A percentile compares a stretch with the other conserved stretches of the same genome.
Evolutionary conservation across 2,888 invertebrate genomes (phyloP).

Genomic region (Sinhomidia bicolor): DNA sequence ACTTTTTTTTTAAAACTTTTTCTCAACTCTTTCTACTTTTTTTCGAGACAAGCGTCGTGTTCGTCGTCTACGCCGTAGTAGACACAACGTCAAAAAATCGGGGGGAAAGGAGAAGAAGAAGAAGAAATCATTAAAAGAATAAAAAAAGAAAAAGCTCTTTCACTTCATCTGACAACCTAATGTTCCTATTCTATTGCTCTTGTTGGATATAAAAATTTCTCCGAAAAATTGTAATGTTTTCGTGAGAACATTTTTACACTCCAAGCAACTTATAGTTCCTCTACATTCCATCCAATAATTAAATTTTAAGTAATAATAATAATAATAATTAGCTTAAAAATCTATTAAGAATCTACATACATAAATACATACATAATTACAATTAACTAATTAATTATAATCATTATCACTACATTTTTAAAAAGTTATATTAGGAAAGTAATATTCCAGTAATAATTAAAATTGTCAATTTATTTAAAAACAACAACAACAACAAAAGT

Average conservation of each 20-base stretch:
- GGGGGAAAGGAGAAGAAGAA: slow-evolving; percentile 54
- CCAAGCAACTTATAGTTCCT: slow-evolving; percentile 71
- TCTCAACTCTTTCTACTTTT: slow-evolving; percentile 23
- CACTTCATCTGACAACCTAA: slow-evolving; percentile 71
- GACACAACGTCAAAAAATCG: slow-evolving; percentile 30
- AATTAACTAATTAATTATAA: slow-evolving; percentile 16
- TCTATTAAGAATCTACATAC: too few relatives aligned
- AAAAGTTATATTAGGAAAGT: not conserved
- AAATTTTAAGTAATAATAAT: slow-evolving; percentile 32
- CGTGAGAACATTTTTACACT: slow-evolving; percentile 55
- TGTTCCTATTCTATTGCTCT: slow-evolving; percentile 71
- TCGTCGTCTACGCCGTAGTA: slow-evolving; percentile 6
- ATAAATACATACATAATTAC: slow-evolving; percentile 18
- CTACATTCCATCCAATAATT: slow-evolving; percentile 71
- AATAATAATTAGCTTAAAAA: slow-evolving; percentile 33
- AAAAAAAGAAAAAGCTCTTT: slow-evolving; percentile 65
- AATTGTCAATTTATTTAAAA: not conserved
- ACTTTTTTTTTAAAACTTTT: slow-evolving; percentile 50
- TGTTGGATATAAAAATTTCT: slow-evolving; percentile 57
- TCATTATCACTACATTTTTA: slow-evolving; percentile 41
- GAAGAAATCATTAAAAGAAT: slow-evolving; percentile 48
- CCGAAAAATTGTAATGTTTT: slow-evolving; percentile 48
- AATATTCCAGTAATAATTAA: slow-evolving; percentile 40
- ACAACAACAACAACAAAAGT: not conserved
- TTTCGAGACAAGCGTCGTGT: slow-evolving; percentile 11